These are phyloP conservation scores for Mimachlamys varia DNA, from an alignment of 2,888 invertebrate genomes.

Conservation along the genomic window DNA sequence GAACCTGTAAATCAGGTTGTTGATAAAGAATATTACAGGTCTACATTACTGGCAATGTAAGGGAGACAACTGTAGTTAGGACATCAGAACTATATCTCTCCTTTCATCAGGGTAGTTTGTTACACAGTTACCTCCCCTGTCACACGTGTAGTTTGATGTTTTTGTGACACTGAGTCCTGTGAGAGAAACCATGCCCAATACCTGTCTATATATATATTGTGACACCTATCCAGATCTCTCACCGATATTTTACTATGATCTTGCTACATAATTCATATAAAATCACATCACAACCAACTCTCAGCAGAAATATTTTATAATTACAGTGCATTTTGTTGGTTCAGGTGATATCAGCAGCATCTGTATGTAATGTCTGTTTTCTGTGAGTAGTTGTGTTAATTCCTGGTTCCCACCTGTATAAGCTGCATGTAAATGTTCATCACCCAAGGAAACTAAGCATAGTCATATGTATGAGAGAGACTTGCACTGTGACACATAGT, in stretches of 20 bases:
- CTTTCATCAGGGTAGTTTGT: neutral
- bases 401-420: neutral
- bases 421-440: neutral
- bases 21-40: too few species aligned
- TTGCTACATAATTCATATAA: neutral
- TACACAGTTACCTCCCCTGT: conserved; percentile 33
- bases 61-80: neutral
- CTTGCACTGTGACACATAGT: too few species aligned
- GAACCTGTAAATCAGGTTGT: too few species aligned
- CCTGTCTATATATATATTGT: neutral
- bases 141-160: neutral
- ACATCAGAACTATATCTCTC: neutral
- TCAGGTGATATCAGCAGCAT: neutral
- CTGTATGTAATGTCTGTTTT: neutral
- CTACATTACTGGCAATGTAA: too few species aligned
- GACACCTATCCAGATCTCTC: neutral
- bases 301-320: too few species aligned
- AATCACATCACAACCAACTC: neutral
- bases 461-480: neutral
- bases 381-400: neutral
- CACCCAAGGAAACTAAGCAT: neutral
- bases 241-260: neutral
- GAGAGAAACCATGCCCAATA: neutral
- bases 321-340: neutral
- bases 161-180: neutral